Conservation (phyloP, 1,140 invertebrate species). For the Drosophila bocqueti region DNA sequence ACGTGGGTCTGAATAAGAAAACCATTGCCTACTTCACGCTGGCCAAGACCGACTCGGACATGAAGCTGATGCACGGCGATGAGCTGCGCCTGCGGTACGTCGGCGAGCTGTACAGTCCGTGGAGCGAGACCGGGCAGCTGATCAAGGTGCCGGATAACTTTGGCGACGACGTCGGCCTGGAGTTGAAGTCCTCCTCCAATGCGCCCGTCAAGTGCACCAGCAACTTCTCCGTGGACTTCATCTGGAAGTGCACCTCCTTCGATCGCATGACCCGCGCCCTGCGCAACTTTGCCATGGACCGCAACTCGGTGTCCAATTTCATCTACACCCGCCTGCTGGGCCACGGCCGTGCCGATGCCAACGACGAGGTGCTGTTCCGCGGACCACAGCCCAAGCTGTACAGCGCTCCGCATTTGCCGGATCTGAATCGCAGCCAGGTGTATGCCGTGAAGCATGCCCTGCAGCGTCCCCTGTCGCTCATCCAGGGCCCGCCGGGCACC, state of each 20-base stretch:
- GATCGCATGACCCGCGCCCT: conserved; percentile 98
- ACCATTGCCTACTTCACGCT: conserved; percentile 98
- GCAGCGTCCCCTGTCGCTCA: conserved; percentile 97
- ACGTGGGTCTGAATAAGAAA: conserved; percentile 99
- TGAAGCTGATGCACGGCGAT: conserved; percentile 99
- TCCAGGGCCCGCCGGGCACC: conserved; percentile 96
- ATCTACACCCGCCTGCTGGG: conserved; percentile 98
- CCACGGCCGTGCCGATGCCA: conserved; percentile 92
- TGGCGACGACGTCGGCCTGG: conserved; percentile 98
- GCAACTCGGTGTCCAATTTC: conserved; percentile 97
- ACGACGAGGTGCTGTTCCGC: conserved; percentile 97
- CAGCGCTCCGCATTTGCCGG: conserved; percentile 98
- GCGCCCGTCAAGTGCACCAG: conserved; percentile 96
- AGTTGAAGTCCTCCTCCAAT: conserved; percentile 95
- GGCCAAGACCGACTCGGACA: conserved; percentile 98
- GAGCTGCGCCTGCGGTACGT: conserved; percentile 97
- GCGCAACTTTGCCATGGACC: conserved; percentile 98
- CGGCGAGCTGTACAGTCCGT: conserved; percentile 96
- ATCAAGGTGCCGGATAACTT: conserved; percentile 99
- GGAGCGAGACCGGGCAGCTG: conserved; percentile 98
- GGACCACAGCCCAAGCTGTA: conserved; percentile 96
- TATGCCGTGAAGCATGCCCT: conserved; percentile 99
- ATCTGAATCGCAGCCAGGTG: conserved; percentile 98
- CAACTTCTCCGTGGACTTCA: conserved; percentile 99
- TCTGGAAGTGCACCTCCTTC: conserved; percentile 99